These are phyloP conservation scores for Dromas ardeola DNA, from an alignment of 2,113 vertebrate genomes.

Conservation along the genomic window DNA sequence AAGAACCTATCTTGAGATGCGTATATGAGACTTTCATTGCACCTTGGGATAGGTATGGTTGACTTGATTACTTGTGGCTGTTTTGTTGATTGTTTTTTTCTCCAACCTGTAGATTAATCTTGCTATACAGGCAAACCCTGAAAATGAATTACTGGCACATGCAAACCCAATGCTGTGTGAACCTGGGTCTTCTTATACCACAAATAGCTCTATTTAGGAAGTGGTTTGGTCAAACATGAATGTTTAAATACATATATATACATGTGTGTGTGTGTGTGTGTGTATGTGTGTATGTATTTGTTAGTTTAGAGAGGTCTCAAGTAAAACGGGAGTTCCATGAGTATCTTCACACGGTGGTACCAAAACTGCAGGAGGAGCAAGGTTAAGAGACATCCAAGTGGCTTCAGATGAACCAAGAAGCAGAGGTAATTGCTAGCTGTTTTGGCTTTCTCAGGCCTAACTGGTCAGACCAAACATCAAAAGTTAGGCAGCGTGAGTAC, in stretches of 20 bases:
- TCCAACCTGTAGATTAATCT: neutral
- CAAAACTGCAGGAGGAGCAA: neutral
- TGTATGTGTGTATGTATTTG: neutral
- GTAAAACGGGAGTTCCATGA: neutral
- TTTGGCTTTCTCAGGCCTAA: neutral
- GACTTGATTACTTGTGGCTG: neutral
- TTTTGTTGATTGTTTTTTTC: neutral
- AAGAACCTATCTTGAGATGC: neutral
- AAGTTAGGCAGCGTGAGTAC: neutral
- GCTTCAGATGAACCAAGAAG: neutral
- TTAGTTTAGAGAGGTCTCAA: neutral
- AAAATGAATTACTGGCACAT: neutral
- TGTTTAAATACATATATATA: neutral
- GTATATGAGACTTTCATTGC: neutral
- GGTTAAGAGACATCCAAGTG: neutral
- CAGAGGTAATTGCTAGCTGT: neutral
- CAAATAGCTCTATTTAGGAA: neutral
- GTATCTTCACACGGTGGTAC: neutral
- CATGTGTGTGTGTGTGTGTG: neutral
- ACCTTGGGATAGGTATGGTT: neutral
- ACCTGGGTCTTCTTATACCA: neutral
- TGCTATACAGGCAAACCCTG: neutral
- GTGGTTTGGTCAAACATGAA: neutral
- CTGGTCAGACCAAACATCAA: neutral
- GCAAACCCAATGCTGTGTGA: neutral